Conservation (phyloP, 2,113 vertebrate genomes). For the Tragelaphus strepsiceros region DNA sequence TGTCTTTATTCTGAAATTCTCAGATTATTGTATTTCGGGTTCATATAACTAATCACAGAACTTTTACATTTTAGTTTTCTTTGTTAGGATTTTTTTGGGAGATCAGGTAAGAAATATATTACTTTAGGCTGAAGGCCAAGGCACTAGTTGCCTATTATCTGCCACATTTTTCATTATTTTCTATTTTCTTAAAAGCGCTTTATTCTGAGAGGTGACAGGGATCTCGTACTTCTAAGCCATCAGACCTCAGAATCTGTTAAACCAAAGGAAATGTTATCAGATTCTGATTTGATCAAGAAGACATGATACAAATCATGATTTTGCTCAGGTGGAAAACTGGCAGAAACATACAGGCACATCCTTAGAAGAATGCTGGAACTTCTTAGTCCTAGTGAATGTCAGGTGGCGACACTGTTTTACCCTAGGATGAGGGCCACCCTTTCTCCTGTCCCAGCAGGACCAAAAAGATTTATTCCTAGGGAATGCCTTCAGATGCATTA, state of each 20-base stretch:
- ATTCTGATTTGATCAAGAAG: not conserved
- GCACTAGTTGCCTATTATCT: not conserved
- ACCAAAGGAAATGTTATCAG: not conserved
- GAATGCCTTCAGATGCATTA: not conserved
- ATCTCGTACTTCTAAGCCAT: not conserved
- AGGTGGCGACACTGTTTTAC: not conserved
- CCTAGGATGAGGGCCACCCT: not conserved
- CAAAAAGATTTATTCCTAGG: not conserved
- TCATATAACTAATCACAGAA: not conserved
- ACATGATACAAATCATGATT: not conserved
- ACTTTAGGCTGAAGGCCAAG: not conserved
- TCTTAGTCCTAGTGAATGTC: not conserved
- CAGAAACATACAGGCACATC: not conserved
- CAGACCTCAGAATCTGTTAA: not conserved
- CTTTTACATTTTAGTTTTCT: not conserved
- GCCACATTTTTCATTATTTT: not conserved
- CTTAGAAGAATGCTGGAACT: not conserved
- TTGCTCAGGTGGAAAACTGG: not conserved
- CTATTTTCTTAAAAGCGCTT: not conserved
- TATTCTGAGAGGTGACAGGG: not conserved
- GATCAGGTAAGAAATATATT: not conserved
- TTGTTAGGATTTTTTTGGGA: not conserved
- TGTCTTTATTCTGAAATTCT: not conserved
- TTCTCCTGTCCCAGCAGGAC: not conserved
- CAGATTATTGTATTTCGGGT: not conserved